Percentiles rank a stretch among this genome's conserved stretches.
Conservation (phyloP, 2,797 vertebrate species). For the Darevskia mixta region DNA sequence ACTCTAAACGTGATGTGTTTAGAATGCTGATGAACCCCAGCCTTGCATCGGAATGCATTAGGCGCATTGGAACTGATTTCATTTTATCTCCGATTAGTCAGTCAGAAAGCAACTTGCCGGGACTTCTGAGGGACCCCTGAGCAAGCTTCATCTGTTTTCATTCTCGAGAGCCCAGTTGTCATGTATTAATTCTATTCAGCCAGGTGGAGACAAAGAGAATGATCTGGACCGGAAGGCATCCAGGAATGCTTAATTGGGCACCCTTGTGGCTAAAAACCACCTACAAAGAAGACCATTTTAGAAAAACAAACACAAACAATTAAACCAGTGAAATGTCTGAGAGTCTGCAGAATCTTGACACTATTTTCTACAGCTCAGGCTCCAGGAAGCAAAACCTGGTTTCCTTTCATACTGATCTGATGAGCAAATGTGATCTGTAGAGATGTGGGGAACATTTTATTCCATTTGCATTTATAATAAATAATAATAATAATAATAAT, state of each 20-base stretch:
- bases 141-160: background rate
- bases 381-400: background rate
- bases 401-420: background rate
- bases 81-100: background rate
- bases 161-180: background rate
- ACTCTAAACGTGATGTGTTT: no score
- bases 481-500: no score
- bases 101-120: background rate
- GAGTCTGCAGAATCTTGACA: background rate
- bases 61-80: background rate
- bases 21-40: background rate
- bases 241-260: background rate
- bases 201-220: background rate
- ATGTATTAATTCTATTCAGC: background rate
- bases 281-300: background rate
- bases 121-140: background rate
- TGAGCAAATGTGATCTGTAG: background rate
- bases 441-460: no score
- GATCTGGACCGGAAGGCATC: background rate
- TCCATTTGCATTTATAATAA: no score
- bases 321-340: background rate
- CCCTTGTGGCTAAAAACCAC: background rate
- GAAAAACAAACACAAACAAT: background rate
- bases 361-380: background rate
- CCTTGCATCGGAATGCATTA: background rate